Base-by-base conservation (phyloP, 92 coral and sea anemone genomes). In the Heliopora coerulea region DNA sequence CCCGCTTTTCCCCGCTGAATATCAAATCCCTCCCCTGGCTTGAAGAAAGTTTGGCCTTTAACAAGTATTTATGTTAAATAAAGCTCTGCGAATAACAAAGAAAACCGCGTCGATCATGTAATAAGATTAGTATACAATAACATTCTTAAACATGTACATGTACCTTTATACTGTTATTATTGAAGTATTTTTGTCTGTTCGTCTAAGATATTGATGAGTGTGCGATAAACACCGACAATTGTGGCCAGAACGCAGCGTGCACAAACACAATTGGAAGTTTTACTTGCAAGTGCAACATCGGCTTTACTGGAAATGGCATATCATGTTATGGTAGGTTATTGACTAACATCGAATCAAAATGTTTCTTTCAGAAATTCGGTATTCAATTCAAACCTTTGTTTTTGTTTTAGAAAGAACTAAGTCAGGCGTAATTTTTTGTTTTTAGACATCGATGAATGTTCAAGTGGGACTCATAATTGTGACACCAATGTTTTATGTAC, bases 391-490 rank as follows among this genome's bases (percentile, higher is more conserved):
- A n/a, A n/a, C n/a, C 11, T 37, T 37, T 37, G 42, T 37, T 37
- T 37, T 37, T 37, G 42, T 37, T 37, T 37, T 37, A 11, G 6
- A 4, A 37, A 37, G 11, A 37, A 4, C 42, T 11, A 37, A 37
- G 42, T 4, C 42, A 37, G 6, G 42, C 42, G 6, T 37, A 15
- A 6, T 46, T 2, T 2, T 21, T 39, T 34, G 2, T 50, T 67
- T 67, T 39, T 30, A 67, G 74, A 67, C 41, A 67, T 67, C 24
- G 32, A 67, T 50, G 74, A 67, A 31, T 67, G 74, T 67, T 11
- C 34, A 5, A 5, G n/a, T 44, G 74, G 58, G 7, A 44, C 59
- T 19, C 57, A 67, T 46, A 44, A 44, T 21, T 62, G 68, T 62
- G 46, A 62, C 34, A 24, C 21, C 8, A 62, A 62, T 15, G 68